Evolutionary conservation across 2,113 vertebrate species (phyloP).

Genomic region (Larimichthys polyactis): DNA sequence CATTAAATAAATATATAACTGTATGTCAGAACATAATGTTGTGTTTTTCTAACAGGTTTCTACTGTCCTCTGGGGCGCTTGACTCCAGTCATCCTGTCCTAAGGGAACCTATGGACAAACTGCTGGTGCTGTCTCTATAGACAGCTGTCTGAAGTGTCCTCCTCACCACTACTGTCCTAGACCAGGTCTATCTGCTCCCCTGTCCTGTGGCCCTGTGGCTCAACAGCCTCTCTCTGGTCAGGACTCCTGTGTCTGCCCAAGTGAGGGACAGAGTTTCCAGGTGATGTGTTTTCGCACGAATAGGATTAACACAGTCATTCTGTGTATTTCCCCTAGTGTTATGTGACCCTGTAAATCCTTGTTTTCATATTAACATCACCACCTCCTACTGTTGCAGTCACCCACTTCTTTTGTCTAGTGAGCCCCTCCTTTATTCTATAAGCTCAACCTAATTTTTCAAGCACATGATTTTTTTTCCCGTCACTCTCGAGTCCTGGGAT

Average conservation of each 20-base stretch:
- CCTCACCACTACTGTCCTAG: conserved; percentile 85
- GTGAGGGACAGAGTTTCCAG: conserved; percentile 88
- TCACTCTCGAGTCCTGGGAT: background rate
- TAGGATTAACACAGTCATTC: background rate
- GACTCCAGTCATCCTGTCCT: conserved; percentile 82
- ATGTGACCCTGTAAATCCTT: background rate
- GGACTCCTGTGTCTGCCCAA: conserved; percentile 82
- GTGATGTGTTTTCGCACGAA: conserved; percentile 70
- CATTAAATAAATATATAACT: background rate
- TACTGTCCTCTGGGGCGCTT: conserved; percentile 80
- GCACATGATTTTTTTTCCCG: conserved; percentile 3
- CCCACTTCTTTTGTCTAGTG: background rate
- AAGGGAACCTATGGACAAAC: conserved; percentile 86
- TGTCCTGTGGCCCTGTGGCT: conserved; percentile 87
- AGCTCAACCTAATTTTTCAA: background rate
- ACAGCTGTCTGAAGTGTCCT: conserved; percentile 86
- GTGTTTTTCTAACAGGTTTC: conserved; percentile 71
- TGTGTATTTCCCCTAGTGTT: background rate
- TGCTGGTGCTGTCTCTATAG: conserved; percentile 41
- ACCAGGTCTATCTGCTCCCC: conserved; percentile 78
- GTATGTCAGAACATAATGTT: background rate
- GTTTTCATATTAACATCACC: conserved; percentile 13
- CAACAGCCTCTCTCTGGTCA: conserved; percentile 87
- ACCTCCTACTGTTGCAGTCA: background rate
- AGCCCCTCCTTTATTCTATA: conserved; percentile 12